phyloP scores from a whole-genome alignment of 30 jellyfish, hydroid and myxozoan genomes.

The Nemopilema nomurai region DNA sequence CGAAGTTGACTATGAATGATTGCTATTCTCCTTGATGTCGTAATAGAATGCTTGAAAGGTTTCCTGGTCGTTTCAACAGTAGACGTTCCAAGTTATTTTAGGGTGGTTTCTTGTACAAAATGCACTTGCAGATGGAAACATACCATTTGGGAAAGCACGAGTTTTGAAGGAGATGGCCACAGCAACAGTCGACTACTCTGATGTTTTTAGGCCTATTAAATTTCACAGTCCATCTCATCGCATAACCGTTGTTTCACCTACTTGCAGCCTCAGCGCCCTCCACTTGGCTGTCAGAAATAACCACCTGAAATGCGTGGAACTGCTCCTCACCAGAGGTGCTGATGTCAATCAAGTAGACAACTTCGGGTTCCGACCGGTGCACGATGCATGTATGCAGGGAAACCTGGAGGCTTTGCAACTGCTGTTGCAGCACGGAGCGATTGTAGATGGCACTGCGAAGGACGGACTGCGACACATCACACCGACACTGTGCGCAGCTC shows the following conservation, averaged over 20 bases:
- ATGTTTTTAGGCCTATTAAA: too few relatives aligned
- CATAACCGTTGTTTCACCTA: neutral
- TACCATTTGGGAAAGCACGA: too few relatives aligned
- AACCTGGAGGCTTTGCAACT: constrained; percentile 38
- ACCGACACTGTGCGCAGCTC: constrained; percentile 72
- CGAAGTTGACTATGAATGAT: too few relatives aligned
- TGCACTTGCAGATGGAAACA: too few relatives aligned
- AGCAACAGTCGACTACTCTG: too few relatives aligned
- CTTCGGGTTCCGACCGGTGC: constrained; percentile 89
- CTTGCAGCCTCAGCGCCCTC: constrained; percentile 63
- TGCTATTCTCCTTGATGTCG: too few relatives aligned
- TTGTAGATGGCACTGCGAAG: constrained; percentile 60
- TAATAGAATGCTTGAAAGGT: too few relatives aligned
- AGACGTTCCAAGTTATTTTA: too few relatives aligned
- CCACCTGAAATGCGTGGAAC: constrained; percentile 59
- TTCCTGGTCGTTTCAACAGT: too few relatives aligned
- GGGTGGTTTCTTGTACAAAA: too few relatives aligned
- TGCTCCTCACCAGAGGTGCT: constrained; percentile 68
- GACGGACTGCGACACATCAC: constrained; percentile 49
- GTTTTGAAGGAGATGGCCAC: too few relatives aligned
- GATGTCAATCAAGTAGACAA: constrained; percentile 67
- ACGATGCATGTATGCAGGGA: constrained; percentile 83
- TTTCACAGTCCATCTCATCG: too few relatives aligned
- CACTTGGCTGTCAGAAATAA: constrained; percentile 85
- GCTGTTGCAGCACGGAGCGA: constrained; percentile 68